A percentile compares a stretch with the other conserved stretches of the same genome.
Evolutionary conservation across 2,797 vertebrate genomes (phyloP).

Genomic region (Pangasius krempfi): DNA sequence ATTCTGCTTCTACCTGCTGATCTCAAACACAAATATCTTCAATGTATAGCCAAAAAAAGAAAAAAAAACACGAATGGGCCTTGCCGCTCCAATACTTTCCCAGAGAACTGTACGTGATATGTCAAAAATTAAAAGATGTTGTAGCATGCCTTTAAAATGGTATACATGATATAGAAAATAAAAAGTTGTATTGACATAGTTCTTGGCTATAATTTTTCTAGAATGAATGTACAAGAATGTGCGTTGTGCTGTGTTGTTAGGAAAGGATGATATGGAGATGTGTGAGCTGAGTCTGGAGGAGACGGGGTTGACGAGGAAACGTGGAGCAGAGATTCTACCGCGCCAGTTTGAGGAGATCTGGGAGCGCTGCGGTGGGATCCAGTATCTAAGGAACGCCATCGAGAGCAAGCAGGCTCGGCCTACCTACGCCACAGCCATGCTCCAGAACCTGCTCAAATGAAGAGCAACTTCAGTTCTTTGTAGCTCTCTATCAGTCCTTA

Average conservation of each 20-base stretch:
- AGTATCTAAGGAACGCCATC: slow-evolving; percentile 93
- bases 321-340: slow-evolving; percentile 93
- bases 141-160: neutral
- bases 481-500: slow-evolving; percentile 5
- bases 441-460: slow-evolving; percentile 92
- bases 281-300: slow-evolving; percentile 98
- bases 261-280: slow-evolving; percentile 99
- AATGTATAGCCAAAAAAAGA: neutral
- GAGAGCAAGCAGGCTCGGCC: slow-evolving; percentile 94
- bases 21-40: neutral
- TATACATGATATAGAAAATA: neutral
- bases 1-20: neutral
- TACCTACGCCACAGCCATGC: slow-evolving; percentile 96
- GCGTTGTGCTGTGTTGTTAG: slow-evolving; percentile 65
- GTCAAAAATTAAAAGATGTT: neutral
- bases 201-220: neutral
- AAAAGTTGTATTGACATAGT: neutral
- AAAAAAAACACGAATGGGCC: neutral
- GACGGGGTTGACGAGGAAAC: slow-evolving; percentile 94
- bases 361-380: slow-evolving; percentile 96
- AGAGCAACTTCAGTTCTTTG: neutral
- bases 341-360: slow-evolving; percentile 97
- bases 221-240: neutral
- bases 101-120: neutral
- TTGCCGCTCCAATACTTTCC: neutral